Evolutionary conservation across 2,797 vertebrate genomes (phyloP).

Genomic region (Paguma larvata): DNA sequence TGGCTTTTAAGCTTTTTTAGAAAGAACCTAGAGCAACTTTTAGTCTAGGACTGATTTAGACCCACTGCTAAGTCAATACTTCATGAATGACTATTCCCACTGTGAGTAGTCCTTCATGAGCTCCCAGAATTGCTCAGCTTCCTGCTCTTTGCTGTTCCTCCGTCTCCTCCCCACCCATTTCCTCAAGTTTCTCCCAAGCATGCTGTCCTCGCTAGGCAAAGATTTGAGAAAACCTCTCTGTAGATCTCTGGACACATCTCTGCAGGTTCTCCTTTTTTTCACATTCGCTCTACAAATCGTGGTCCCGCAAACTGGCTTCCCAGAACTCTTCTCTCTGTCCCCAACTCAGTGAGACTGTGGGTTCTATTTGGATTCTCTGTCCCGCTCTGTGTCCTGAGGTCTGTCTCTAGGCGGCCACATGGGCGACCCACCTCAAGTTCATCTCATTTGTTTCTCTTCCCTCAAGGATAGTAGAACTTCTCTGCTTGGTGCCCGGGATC

Average conservation of each 20-base stretch:
- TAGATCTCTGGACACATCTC: not conserved
- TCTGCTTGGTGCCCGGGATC: not conserved
- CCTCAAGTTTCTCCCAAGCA: not conserved
- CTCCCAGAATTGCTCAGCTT: not conserved
- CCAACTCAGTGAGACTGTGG: not conserved
- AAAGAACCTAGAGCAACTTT: not conserved
- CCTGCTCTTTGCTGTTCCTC: not conserved
- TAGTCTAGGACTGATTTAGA: not conserved
- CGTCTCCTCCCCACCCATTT: not conserved
- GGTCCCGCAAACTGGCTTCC: not conserved
- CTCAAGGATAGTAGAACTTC: not conserved
- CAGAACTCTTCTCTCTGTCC: not conserved
- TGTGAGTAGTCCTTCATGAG: not conserved
- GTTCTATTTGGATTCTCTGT: not conserved
- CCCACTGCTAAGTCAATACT: not conserved
- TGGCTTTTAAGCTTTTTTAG: slow-evolving; percentile 11
- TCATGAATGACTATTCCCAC: not conserved
- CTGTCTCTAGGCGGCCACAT: not conserved
- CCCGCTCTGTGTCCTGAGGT: not conserved
- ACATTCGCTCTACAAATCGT: not conserved
- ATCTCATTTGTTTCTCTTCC: slow-evolving; percentile 37
- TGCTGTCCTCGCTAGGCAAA: not conserved
- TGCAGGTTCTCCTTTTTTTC: not conserved
- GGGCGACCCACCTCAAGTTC: not conserved
- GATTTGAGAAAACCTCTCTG: not conserved